phyloP scores from a whole-genome alignment of 2,113 vertebrate species.

The Laticauda colubrina region DNA sequence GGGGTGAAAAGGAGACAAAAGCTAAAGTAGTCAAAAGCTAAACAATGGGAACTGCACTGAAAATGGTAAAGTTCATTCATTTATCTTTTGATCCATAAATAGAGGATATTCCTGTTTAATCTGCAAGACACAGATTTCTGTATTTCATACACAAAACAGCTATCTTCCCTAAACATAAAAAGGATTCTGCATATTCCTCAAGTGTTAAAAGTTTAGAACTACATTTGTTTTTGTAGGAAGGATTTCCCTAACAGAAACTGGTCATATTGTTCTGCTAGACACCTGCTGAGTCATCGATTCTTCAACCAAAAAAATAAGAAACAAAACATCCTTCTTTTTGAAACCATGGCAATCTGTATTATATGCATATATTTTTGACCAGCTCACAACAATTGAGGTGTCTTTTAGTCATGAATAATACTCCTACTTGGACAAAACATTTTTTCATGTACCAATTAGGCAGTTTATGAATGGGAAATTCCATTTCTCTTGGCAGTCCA shows the following conservation, averaged over 20 bases:
- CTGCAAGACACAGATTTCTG: slow-evolving; percentile 49
- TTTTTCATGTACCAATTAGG: neutral
- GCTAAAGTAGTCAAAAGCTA: slow-evolving; percentile 34
- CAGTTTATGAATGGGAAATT: neutral
- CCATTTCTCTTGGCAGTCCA: neutral
- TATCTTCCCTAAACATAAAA: slow-evolving; percentile 40
- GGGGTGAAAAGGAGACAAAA: neutral
- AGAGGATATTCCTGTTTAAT: slow-evolving; percentile 59
- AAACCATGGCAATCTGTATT: neutral
- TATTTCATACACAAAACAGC: slow-evolving; percentile 41
- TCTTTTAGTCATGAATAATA: neutral
- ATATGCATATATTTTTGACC: neutral
- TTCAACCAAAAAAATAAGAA: neutral
- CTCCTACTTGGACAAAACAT: neutral
- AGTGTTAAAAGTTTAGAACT: slow-evolving; percentile 40
- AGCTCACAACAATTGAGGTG: neutral
- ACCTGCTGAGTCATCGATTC: neutral
- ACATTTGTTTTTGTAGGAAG: slow-evolving; percentile 34
- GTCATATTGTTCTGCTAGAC: neutral
- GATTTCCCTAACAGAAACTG: neutral
- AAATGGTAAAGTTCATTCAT: slow-evolving; percentile 46
- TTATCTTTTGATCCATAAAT: slow-evolving; percentile 53
- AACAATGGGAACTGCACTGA: slow-evolving; percentile 25
- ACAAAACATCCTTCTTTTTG: neutral
- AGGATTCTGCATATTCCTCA: slow-evolving; percentile 18